Evolutionary conservation across 2,888 invertebrate species (phyloP), one percentile per base, ranked within the genome.

Genomic region (Eulithis testata): DNA sequence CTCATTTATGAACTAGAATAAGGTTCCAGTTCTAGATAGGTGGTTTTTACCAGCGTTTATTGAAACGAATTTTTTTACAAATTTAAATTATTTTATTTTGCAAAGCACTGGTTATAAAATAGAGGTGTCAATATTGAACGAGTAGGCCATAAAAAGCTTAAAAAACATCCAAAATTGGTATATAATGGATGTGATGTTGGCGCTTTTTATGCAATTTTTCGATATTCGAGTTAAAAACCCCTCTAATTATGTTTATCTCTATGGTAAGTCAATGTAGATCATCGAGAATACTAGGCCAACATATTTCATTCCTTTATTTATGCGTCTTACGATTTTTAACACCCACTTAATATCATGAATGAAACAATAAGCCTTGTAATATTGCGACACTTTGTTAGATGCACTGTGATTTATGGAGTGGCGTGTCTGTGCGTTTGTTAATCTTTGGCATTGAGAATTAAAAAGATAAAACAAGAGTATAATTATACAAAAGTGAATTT

Each of bases 261-360:
- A 43, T 62, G 62, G 82, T 83, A 87, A 88, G 87, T 87, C 85
- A 83, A 84, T 80, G 89, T 91, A 91, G 91, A 91, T 92, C 91
- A 92, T 70, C 56, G 84, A 81, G 83, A 77, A 86, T 87, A 86
- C 84, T 84, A 79, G 84, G 75, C 86, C 85, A 89, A 87, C 85
- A 82, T 90, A 90, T 90, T 86, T 89, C 90, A 86, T 86, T 87
- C 84, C 86, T 87, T 85, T 81, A 78, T 82, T 79, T 77, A 76
- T 85, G 74, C 82, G 85, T 86, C 86, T 89, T 89, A 87, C 86
- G 83, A 88, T 92, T 92, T 91, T 91, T 90, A 91, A 92, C 91
- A 90, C 91, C 92, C 91, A 92, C 91, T 90, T 88, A 84, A 87
- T 88, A 83, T 86, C 80, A 77, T 79, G 75, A 79, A 77, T 76